Percentiles rank a stretch among this genome's conserved stretches.
Evolutionary conservation across 1,140 invertebrate species (phyloP).

Genomic region (Cydia amplana): DNA sequence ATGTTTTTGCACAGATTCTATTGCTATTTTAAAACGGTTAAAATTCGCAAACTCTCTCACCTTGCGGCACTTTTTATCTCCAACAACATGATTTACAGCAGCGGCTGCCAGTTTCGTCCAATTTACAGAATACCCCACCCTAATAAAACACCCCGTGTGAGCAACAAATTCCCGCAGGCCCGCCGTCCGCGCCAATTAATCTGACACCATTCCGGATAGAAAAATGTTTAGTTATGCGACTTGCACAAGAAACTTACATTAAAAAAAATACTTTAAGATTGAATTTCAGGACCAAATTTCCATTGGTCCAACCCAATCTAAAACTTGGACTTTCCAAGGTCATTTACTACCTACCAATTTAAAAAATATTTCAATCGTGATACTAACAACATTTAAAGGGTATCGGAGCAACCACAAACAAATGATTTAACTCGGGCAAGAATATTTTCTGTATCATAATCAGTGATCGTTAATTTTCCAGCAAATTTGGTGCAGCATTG

Average conservation of each 20-base stretch:
- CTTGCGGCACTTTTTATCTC: slow-evolving; percentile 3
- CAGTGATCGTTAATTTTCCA: no score
- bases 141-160: slow-evolving; percentile 26
- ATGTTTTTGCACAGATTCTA: no score
- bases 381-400: no score
- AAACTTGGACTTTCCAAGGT: not conserved
- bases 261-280: not conserved
- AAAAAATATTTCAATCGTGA: no score
- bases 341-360: no score
- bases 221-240: not conserved
- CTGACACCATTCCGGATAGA: slow-evolving; percentile 17
- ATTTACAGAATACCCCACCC: slow-evolving; percentile 24
- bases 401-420: no score
- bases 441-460: no score
- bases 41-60: not conserved
- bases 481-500: no score
- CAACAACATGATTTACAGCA: slow-evolving; percentile 31
- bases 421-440: no score
- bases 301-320: not conserved
- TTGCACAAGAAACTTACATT: not conserved
- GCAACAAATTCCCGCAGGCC: slow-evolving; percentile 18
- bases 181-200: slow-evolving; percentile 22
- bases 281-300: not conserved
- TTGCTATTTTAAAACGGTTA: not conserved
- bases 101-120: slow-evolving; percentile 29